phyloP scores from a whole-genome alignment of 2,113 vertebrate species.

The Podarcis raffonei region DNA sequence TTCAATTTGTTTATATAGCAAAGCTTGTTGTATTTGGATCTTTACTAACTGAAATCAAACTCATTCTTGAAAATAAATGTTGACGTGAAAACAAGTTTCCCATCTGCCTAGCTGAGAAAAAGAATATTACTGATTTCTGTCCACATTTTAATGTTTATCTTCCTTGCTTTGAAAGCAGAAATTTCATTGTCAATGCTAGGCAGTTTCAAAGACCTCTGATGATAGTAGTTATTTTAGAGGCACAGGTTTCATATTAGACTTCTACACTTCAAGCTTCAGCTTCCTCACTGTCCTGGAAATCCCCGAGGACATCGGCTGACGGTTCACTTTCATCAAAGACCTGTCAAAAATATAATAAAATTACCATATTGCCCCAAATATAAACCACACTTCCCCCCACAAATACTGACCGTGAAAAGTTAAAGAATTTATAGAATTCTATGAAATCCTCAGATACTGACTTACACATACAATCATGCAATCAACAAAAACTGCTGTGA shows the following conservation, averaged over 20 bases:
- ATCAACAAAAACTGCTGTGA: not conserved
- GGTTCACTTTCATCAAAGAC: not conserved
- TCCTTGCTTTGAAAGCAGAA: not conserved
- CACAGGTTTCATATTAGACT: not conserved
- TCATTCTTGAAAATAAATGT: not conserved
- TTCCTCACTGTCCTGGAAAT: not conserved
- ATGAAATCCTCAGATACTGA: no score
- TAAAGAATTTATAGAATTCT: no score
- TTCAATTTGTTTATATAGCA: conserved; percentile 11
- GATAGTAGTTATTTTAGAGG: not conserved
- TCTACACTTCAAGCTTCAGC: not conserved
- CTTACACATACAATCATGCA: no score
- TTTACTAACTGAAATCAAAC: not conserved
- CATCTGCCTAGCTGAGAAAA: not conserved
- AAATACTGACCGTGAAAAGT: not conserved
- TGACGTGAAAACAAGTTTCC: not conserved
- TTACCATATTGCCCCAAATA: not conserved
- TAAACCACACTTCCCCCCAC: not conserved
- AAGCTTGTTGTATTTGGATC: not conserved
- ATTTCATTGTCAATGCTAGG: not conserved
- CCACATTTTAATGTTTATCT: not conserved
- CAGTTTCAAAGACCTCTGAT: not conserved
- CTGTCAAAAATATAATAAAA: not conserved
- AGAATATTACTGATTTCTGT: not conserved
- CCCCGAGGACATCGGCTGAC: not conserved